Conservation (phyloP, 2,888 invertebrate genomes). For the Meganola albula region DNA sequence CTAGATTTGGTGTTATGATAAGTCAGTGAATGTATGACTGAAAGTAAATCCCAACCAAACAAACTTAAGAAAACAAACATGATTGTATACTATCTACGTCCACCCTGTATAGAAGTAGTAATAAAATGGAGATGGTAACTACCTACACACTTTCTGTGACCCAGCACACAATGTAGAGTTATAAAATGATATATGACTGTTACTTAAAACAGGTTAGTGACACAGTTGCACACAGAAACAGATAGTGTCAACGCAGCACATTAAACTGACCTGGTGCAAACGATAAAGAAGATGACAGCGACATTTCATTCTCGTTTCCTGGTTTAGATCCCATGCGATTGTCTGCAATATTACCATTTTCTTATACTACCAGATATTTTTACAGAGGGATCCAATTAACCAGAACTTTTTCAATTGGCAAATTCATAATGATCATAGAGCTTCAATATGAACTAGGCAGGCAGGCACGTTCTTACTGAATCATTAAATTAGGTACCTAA, state of each 20-base stretch:
- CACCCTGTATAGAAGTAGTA: constrained; percentile 6
- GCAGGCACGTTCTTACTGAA: too few relatives aligned
- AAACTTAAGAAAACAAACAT: too few relatives aligned
- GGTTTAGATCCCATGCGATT: constrained; percentile 75
- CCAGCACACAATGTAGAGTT: constrained; percentile 29
- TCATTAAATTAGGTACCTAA: too few relatives aligned
- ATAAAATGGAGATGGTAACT: constrained; percentile 28
- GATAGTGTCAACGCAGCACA: constrained; percentile 67
- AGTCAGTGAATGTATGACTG: background rate
- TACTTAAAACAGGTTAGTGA: constrained; percentile 64
- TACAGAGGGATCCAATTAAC: too few relatives aligned
- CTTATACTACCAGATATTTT: too few relatives aligned
- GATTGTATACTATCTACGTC: constrained; percentile 5
- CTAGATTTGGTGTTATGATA: too few relatives aligned
- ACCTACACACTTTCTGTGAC: constrained; percentile 36
- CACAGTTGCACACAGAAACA: constrained; percentile 71
- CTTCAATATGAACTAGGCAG: too few relatives aligned
- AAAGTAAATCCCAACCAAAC: too few relatives aligned
- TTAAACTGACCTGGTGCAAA: constrained; percentile 76
- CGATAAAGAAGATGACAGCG: constrained; percentile 73
- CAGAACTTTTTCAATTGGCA: too few relatives aligned
- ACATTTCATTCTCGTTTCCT: constrained; percentile 74
- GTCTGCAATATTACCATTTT: constrained; percentile 70
- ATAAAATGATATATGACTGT: too few relatives aligned
- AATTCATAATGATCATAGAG: too few relatives aligned